Percentiles rank a stretch among this genome's conserved stretches.
These are phyloP conservation scores for Campoletis sonorensis DNA, from an alignment of 1,140 invertebrate species.

Conservation along the genomic window DNA sequence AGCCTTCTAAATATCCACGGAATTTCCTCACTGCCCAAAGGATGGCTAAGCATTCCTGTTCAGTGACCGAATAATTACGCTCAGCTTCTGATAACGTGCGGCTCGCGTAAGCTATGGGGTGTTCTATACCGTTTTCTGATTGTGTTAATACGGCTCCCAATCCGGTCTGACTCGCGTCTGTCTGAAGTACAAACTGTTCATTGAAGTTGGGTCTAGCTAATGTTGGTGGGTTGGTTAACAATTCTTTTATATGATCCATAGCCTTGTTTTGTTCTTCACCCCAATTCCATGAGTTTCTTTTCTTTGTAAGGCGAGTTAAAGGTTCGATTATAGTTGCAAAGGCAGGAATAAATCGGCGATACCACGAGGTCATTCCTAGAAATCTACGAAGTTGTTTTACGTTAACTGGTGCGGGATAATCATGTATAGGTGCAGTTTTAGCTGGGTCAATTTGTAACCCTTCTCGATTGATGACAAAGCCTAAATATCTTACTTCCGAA, in stretches of 20 bases:
- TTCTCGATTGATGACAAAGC: constrained; percentile 58
- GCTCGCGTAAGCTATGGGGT: constrained; percentile 50
- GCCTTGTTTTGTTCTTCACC: constrained; percentile 47
- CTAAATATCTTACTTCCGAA: constrained; percentile 55
- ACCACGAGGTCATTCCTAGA: constrained; percentile 72
- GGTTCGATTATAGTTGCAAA: constrained; percentile 53
- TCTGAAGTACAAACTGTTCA: background rate
- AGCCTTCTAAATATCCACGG: background rate
- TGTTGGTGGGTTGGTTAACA: background rate
- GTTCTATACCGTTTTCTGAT: background rate
- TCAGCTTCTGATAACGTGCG: constrained; percentile 44
- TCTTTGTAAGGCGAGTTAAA: too few relatives aligned
- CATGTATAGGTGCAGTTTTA: constrained; percentile 63
- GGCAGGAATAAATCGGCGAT: constrained; percentile 64
- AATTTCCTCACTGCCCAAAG: constrained; percentile 53
- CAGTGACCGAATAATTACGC: constrained; percentile 61
- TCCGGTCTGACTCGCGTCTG: background rate
- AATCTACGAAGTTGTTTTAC: constrained; percentile 70
- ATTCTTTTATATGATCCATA: constrained; percentile 4
- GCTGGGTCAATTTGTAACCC: constrained; percentile 66
- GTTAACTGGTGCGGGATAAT: constrained; percentile 58
- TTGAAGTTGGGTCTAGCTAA: constrained; percentile 13
- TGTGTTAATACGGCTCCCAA: background rate
- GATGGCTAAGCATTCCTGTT: constrained; percentile 72
- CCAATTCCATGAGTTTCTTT: too few relatives aligned